Conservation (phyloP, 1,140 invertebrate genomes). For the Hydropsyche tenuis region DNA sequence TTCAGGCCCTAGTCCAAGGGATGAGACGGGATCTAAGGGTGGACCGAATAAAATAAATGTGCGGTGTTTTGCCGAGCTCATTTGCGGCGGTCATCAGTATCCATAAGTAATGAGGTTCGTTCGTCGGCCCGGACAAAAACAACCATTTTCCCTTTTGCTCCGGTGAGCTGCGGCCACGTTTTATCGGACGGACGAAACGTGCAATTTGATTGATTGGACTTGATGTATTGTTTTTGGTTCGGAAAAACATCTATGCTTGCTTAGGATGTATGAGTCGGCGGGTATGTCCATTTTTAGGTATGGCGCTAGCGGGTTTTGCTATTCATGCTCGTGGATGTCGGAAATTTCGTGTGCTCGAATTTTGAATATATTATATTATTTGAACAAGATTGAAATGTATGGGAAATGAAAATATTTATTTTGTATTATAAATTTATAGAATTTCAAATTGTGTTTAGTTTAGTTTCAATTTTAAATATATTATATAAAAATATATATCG, state of each 20-base stretch:
- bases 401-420: no score
- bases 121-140: slow-evolving; percentile 19
- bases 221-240: slow-evolving; percentile 40
- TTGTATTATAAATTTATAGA: no score
- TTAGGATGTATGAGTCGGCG: background rate
- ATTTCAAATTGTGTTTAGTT: no score
- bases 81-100: slow-evolving; percentile 66
- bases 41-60: slow-evolving; percentile 34
- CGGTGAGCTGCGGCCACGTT: slow-evolving; percentile 7
- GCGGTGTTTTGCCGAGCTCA: slow-evolving; percentile 52
- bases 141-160: slow-evolving; percentile 40
- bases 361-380: no score
- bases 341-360: no score
- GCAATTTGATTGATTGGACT: slow-evolving; percentile 45
- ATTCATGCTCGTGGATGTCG: no score
- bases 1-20: background rate
- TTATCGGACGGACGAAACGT: slow-evolving; percentile 34
- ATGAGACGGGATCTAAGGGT: background rate
- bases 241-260: slow-evolving; percentile 6
- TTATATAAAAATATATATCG: no score
- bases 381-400: no score
- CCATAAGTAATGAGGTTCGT: slow-evolving; percentile 64
- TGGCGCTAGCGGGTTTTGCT: no score
- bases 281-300: background rate
- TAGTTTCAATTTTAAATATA: no score